Conservation (phyloP, 2,888 invertebrate genomes). For the Pyrochroa serraticornis region DNA sequence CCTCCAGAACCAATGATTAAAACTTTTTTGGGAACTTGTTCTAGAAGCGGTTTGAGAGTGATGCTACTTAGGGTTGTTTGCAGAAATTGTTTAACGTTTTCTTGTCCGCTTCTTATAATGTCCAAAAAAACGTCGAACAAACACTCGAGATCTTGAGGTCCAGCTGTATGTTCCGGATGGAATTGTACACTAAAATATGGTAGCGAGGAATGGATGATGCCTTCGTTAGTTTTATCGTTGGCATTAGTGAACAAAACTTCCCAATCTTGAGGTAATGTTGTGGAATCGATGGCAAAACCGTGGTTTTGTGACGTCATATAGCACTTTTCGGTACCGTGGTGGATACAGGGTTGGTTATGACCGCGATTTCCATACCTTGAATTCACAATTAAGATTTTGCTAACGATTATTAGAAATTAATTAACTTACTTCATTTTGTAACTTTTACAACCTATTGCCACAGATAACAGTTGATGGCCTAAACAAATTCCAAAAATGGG, state of each 20-base stretch:
- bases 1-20: conserved; percentile 65
- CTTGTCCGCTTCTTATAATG: conserved; percentile 50
- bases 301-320: conserved; percentile 99
- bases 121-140: conserved; percentile 94
- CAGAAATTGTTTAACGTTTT: conserved; percentile 61
- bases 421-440: conserved; percentile 91
- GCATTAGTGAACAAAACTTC: conserved; percentile 90
- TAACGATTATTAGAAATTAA: no score
- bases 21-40: conserved; percentile 63
- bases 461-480: conserved; percentile 93
- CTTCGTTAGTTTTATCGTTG: conserved; percentile 96
- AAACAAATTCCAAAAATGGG: conserved; percentile 99
- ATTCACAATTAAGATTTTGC: no score
- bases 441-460: conserved; percentile 90
- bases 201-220: conserved; percentile 81
- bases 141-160: conserved; percentile 93
- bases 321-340: conserved; percentile 84
- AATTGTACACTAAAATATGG: conserved; percentile 99
- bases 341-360: conserved; percentile 96
- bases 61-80: no score
- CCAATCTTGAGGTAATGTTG: conserved; percentile 80
- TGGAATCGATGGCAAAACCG: conserved; percentile 87
- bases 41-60: conserved; percentile 44
- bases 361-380: conserved; percentile 96
- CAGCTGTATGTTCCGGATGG: conserved; percentile 97